Evolutionary conservation across 2,888 invertebrate genomes (phyloP).

Genomic region (Colletes collaris): DNA sequence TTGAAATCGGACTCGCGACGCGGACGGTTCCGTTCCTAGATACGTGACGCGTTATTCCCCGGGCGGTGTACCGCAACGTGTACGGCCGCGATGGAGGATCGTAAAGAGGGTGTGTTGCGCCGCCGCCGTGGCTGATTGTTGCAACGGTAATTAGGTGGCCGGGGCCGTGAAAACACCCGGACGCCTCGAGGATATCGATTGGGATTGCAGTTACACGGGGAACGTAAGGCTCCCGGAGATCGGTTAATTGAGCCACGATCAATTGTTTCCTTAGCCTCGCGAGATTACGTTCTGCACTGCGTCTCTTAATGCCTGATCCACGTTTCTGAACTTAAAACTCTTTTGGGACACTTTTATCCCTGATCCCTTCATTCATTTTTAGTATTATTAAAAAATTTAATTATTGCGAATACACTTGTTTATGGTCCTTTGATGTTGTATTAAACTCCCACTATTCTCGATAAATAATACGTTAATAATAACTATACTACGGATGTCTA

Average conservation of each 20-base stretch:
- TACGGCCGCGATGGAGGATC: conserved; percentile 6
- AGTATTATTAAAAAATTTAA: no score
- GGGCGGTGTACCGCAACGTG: conserved; percentile 38
- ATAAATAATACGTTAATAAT: no score
- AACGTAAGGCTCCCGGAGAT: conserved; percentile 1
- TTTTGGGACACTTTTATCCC: no score
- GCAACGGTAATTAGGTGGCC: conserved; percentile 52
- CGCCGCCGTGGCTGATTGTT: conserved; percentile 19
- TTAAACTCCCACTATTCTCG: no score
- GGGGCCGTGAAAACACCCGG: conserved; percentile 40
- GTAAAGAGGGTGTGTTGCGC: conserved; percentile 42
- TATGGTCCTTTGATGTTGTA: no score
- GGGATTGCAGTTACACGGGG: conserved; percentile 21
- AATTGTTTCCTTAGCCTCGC: no score
- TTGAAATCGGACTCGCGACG: conserved; percentile 57
- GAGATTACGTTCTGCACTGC: no score
- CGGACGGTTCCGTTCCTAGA: conserved; percentile 41
- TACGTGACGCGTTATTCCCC: conserved; percentile 52
- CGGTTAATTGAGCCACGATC: conserved; percentile 7
- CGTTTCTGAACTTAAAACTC: no score
- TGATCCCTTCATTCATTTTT: no score
- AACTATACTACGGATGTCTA: no score
- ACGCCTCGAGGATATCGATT: conserved; percentile 43
- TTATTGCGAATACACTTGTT: no score
- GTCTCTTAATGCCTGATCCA: no score